These are phyloP conservation scores for Physeter macrocephalus DNA, from an alignment of 2,113 vertebrate genomes.

Conservation along the genomic window DNA sequence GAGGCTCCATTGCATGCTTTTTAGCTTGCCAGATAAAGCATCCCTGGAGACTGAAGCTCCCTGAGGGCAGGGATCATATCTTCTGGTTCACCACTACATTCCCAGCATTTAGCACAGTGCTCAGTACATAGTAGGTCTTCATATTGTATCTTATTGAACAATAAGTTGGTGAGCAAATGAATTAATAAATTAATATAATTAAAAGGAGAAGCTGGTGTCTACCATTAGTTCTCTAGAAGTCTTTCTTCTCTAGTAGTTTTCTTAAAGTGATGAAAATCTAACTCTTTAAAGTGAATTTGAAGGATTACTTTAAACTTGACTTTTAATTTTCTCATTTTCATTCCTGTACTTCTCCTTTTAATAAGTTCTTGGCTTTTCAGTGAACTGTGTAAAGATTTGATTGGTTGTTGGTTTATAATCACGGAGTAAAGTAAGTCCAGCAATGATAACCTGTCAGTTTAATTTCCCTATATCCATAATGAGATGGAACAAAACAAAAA, in stretches of 20 bases:
- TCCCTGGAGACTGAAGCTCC: background rate
- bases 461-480: background rate
- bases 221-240: background rate
- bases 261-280: constrained; percentile 8
- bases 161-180: background rate
- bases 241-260: background rate
- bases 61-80: background rate
- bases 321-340: constrained; percentile 20
- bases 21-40: background rate
- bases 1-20: background rate
- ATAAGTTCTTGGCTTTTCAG: background rate
- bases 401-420: background rate
- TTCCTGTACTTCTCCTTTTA: background rate
- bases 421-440: background rate
- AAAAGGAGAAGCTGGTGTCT: background rate
- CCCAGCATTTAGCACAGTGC: background rate
- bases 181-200: constrained; percentile 9
- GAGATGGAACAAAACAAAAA: background rate
- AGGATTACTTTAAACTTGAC: background rate
- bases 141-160: background rate
- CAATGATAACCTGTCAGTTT: background rate
- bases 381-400: background rate
- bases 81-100: background rate
- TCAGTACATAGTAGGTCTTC: background rate
- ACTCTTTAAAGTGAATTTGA: constrained; percentile 1